Conservation (phyloP, 2,113 vertebrate species). For the Micromys minutus region DNA sequence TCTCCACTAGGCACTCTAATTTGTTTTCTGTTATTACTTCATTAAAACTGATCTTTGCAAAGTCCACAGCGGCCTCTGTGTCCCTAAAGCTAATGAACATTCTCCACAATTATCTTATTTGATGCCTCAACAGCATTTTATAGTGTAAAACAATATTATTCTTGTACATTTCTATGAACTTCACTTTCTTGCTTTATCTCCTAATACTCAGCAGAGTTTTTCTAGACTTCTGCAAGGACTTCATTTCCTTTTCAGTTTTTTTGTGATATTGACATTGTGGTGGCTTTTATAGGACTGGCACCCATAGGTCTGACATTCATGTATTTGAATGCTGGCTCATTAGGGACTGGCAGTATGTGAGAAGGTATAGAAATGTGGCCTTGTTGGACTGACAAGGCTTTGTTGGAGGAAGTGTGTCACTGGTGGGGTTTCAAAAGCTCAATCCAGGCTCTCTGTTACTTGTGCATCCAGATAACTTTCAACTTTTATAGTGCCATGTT, state of each 20-base stretch:
- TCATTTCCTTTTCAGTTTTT: neutral
- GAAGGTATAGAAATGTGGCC: neutral
- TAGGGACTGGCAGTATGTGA: neutral
- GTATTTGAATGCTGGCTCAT: neutral
- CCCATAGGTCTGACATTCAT: neutral
- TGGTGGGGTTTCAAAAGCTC: neutral
- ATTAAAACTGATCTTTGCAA: constrained; percentile 31
- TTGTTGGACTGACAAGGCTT: neutral
- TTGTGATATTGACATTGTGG: neutral
- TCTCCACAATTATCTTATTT: constrained; percentile 19
- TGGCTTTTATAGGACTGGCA: neutral
- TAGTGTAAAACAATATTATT: neutral
- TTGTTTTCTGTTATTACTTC: constrained; percentile 27
- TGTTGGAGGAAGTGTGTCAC: neutral
- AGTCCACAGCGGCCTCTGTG: neutral
- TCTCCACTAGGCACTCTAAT: neutral
- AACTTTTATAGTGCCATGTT: neutral
- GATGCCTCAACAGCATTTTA: constrained; percentile 2
- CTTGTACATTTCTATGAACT: neutral
- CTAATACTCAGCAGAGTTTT: neutral
- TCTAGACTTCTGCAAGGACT: neutral
- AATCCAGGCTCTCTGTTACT: neutral
- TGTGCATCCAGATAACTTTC: neutral
- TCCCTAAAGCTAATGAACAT: constrained; percentile 24
- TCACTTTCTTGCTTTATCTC: constrained; percentile 9